Evolutionary conservation across 2,113 vertebrate species (phyloP), one percentile per base, ranked within the genome.

Genomic region (Forbesichthys papilliferus): DNA sequence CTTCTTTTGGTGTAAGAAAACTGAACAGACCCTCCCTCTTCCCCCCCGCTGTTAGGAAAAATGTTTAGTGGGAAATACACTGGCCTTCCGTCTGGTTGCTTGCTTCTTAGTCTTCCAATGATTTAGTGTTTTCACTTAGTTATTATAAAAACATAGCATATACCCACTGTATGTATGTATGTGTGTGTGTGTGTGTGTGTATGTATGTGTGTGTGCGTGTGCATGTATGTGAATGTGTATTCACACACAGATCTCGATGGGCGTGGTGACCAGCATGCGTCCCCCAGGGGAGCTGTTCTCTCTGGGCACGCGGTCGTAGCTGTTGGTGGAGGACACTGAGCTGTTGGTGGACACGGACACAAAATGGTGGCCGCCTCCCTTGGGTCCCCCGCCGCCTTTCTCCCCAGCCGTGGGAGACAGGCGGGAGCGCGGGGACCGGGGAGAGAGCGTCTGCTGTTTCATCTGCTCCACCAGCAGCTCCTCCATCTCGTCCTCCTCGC

Each of bases 241-340:
- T 90, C 85, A 95, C 55, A 95, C 94, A 9, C 94, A 95, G 70
- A 95, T 95, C 75, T 95, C 94, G 2, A 95, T 95, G 33, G 94
- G 92, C 1, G 93, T 93, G 1, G 94, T 88, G 65, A 93, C 93
- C 46, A 94, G 87, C 81, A 95, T 93, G 69, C 89, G 89, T 10
- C 92, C 86, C 0, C 88, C 86, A 0, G 92, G 84, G 1, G 86
- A 90, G 42, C 83, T 80, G 65, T 78, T 93, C 49, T 95, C 94
- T 42, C 93, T 83, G 9, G 92, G 86, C 68, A 90, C 80, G 0
- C 93, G 87, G 34, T 95, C 94, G 10, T 93, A 95, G 69, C 93
- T 94, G 84, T 91, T 93, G 73, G 92, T 93, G 69, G 94, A 93
- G 0, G 94, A 93, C 69, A 93, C 90, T 0, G 94, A 94, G 88